Base-by-base conservation (phyloP, 2,888 invertebrate species). In the Electrophaes corylata region DNA sequence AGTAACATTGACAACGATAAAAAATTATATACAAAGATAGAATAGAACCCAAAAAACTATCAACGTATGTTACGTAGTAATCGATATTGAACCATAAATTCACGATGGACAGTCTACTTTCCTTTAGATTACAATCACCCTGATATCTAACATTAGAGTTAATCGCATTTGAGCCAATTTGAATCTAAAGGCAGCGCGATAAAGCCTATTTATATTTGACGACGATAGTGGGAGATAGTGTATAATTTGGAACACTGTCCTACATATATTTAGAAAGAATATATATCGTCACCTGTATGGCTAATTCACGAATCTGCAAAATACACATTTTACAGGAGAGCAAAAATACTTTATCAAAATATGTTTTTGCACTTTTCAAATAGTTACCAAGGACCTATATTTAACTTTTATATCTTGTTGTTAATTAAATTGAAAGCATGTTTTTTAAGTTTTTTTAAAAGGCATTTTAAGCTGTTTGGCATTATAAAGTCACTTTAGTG, bases 121-220 rank as follows among this genome's bases (percentile, higher is more conserved):
- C 3, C 23, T 11, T 26, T 29, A 43, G 14, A 26, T 10, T 26
- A 3, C 14, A 16, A 18, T n/a, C 23, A 14, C 3, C 11, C 23
- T 26, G 14, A 45, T 12, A 16, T 48, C 39, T 26, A 8, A 20
- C 12, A 23, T 8, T 26, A 12, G 19, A 4, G n/a, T 19, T 18
- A 12, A 4, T n/a, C n/a, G 16, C 5, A 18, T 6, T 12, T 8
- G 31, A 45, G 14, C 23, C 11, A 48, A 23, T 39, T 39, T 48
- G 47, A 37, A 23, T 40, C 31, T 31, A 5, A 49, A 29, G n/a
- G 12, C 12, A 31, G 12, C 11, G 39, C 11, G 10, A 0, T 40
- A 49, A 12, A 49, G 49, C 8, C 12, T 29, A 40, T 40, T 40
- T 47, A 12, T 6, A n/a, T 35, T 47, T 14, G 37, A 35, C 37